phyloP scores from a whole-genome alignment of 1,140 invertebrate species.

The Ctenoplectra terminalis region DNA sequence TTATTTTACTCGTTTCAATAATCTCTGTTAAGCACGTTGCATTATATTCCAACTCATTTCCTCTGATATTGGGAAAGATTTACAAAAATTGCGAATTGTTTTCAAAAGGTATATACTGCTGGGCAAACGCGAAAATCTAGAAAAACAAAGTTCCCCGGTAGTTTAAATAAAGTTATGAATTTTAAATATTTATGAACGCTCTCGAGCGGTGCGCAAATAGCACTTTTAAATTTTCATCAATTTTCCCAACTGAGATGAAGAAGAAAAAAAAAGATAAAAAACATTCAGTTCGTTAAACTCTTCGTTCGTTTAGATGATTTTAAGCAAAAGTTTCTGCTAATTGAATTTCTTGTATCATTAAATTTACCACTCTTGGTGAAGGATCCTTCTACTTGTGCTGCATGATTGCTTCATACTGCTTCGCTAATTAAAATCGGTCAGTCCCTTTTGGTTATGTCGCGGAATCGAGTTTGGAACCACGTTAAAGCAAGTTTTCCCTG shows the following conservation, averaged over 20 bases:
- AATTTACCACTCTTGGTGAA: background rate
- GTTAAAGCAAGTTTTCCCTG: background rate
- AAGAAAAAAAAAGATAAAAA: background rate
- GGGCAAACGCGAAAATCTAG: too few relatives aligned
- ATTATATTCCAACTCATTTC: background rate
- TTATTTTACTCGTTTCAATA: background rate
- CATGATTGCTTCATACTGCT: background rate
- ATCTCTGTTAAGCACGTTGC: too few relatives aligned
- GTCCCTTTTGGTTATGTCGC: background rate
- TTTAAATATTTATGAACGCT: background rate
- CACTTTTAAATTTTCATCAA: background rate
- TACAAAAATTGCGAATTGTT: background rate
- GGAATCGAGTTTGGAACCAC: background rate
- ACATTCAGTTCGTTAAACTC: background rate
- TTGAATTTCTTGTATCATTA: background rate
- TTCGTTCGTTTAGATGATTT: background rate
- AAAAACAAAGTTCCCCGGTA: too few relatives aligned
- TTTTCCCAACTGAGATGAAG: background rate
- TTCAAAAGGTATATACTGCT: background rate
- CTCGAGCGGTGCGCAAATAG: too few relatives aligned
- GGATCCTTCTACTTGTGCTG: background rate
- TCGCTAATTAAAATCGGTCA: conserved; percentile 6
- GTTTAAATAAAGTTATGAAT: background rate
- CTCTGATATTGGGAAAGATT: background rate
- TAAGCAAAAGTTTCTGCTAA: background rate